Evolutionary conservation across 2,888 invertebrate species (phyloP).

Genomic region (Julus scanicus): DNA sequence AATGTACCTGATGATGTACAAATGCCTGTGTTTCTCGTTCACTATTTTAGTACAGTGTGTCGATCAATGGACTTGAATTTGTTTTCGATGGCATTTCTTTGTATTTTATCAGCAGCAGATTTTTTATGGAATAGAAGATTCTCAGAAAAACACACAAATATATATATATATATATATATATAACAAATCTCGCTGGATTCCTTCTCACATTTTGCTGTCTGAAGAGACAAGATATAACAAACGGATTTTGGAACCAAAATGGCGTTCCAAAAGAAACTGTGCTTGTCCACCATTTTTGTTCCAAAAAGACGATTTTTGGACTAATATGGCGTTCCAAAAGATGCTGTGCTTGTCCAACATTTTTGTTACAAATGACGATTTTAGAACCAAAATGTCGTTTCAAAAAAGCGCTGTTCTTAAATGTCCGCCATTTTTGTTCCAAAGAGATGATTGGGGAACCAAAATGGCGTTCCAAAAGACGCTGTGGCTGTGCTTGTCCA

Average conservation of each 20-base stretch:
- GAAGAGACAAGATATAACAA: not conserved
- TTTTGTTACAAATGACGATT: not conserved
- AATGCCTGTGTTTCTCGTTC: conserved; percentile 46
- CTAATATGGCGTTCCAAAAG: not conserved
- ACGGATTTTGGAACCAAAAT: not conserved
- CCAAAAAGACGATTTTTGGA: no score
- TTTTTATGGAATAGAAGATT: not conserved
- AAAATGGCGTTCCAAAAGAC: not conserved
- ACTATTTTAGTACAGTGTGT: conserved; percentile 31
- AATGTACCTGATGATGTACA: conserved; percentile 55
- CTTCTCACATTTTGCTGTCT: not conserved
- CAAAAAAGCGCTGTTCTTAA: no score
- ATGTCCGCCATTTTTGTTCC: no score
- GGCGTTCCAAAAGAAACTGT: not conserved
- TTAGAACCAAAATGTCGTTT: not conserved
- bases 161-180: no score
- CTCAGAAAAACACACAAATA: not conserved
- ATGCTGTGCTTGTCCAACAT: not conserved
- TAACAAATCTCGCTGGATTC: not conserved
- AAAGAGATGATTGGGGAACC: not conserved
- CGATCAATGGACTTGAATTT: conserved; percentile 28
- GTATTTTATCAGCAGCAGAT: not conserved
- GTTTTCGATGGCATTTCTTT: conserved; percentile 9
- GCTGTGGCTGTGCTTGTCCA: not conserved
- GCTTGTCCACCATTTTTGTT: not conserved